Conservation (phyloP, 2,888 invertebrate species). For the Drosophila nr. perissopoda region DNA sequence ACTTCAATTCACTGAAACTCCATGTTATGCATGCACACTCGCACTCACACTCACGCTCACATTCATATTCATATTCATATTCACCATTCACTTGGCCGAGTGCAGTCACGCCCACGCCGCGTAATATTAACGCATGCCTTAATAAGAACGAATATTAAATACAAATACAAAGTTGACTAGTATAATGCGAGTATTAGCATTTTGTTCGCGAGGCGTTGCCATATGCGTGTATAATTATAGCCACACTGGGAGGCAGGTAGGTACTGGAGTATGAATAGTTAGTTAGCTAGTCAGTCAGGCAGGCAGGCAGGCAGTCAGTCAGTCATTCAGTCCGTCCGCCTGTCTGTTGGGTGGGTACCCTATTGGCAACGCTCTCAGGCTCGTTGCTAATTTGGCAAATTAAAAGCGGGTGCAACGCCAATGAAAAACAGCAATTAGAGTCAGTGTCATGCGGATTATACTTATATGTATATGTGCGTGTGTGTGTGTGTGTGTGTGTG, state of each 20-base stretch:
- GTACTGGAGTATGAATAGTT: slow-evolving; percentile 8
- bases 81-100: slow-evolving; percentile 44
- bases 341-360: slow-evolving; percentile 29
- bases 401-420: slow-evolving; percentile 42
- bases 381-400: slow-evolving; percentile 48
- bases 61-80: slow-evolving; percentile 42
- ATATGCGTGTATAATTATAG: slow-evolving; percentile 28
- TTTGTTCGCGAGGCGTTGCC: slow-evolving; percentile 39
- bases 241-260: slow-evolving; percentile 19
- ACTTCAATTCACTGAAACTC: slow-evolving; percentile 28
- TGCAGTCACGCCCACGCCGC: slow-evolving; percentile 20
- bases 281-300: not conserved
- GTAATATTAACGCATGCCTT: slow-evolving; percentile 42
- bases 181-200: slow-evolving; percentile 19
- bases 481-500: not conserved
- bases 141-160: slow-evolving; percentile 41
- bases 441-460: slow-evolving; percentile 20
- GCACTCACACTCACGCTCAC: slow-evolving; percentile 11
- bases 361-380: slow-evolving; percentile 27
- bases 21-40: slow-evolving; percentile 12
- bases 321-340: not conserved
- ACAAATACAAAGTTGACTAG: slow-evolving; percentile 6
- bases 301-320: rapidly evolving
- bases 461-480: slow-evolving; percentile 12
- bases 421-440: slow-evolving; percentile 43